A percentile compares a stretch with the other conserved stretches of the same genome.
These are phyloP conservation scores for Acestrorhynchus altus DNA, from an alignment of 2,797 vertebrate genomes.

Conservation along the genomic window DNA sequence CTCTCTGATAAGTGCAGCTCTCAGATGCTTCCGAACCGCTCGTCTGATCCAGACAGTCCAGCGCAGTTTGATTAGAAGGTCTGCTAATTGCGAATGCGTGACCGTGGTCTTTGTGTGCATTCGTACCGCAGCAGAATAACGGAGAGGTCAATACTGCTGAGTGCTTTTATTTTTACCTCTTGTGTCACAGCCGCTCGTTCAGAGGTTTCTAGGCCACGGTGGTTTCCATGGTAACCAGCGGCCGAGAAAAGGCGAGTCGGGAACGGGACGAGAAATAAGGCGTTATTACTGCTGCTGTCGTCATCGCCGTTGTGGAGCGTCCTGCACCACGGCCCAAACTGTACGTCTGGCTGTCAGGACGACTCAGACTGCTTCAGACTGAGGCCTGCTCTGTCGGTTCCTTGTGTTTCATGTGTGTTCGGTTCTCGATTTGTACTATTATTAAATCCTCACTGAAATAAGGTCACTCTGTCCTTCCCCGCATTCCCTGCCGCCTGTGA, in stretches of 20 bases:
- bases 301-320: background rate
- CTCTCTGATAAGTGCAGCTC: constrained; percentile 27
- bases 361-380: background rate
- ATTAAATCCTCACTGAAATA: constrained; percentile 80
- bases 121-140: constrained; percentile 5
- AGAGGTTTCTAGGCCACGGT: constrained; percentile 30
- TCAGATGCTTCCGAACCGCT: constrained; percentile 13
- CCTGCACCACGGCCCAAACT: background rate
- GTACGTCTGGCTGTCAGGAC: background rate
- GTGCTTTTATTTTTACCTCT: constrained; percentile 38
- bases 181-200: constrained; percentile 32
- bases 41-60: constrained; percentile 7
- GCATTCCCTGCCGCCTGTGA: constrained; percentile 69
- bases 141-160: constrained; percentile 29
- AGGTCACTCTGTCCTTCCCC: constrained; percentile 76
- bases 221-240: constrained; percentile 54
- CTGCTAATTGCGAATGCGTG: constrained; percentile 16
- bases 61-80: background rate
- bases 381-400: background rate
- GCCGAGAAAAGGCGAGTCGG: constrained; percentile 18
- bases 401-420: constrained; percentile 63
- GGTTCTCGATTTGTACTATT: constrained; percentile 77
- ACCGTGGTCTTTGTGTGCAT: background rate
- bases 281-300: background rate
- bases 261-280: constrained; percentile 23